Evolutionary conservation across 2,113 vertebrate genomes (phyloP), one percentile per base, ranked within the genome.

Genomic region (Excalfactoria chinensis): DNA sequence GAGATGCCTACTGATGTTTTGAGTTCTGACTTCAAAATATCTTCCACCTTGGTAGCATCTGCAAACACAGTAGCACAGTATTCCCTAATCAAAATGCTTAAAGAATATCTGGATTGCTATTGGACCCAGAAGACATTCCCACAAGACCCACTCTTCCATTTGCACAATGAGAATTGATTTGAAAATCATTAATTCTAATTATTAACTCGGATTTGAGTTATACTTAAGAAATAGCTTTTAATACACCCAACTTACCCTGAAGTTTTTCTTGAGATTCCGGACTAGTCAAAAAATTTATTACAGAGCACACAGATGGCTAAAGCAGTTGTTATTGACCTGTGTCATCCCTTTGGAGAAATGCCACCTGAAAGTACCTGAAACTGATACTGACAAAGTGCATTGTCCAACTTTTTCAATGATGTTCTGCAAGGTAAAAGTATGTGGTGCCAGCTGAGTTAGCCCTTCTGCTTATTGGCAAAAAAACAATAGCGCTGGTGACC

Each of bases 331-430:
- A 63, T 8, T 41, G 51, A 80, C 20, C 75, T 74, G 34, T 28
- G 32, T 63, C 81, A 74, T 44, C 44, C 64, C 48, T 89, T 74
- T 94, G 86, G 91, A 93, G 69, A 81, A 74, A 30, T 37, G 87
- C 75, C 94, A 88, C 66, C 40, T 64, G 2, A 49, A 90, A 82
- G 84, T 48, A 84, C 82, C 35, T 41, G 88, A 88, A 94, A 94
- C 53, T 21, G 77, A 91, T 83, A 88, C 0, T 0, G 75, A 44
- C 62, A 80, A 86, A 87, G 82, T 37, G 13, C 55, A 12, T 67
- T 69, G 66, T 73, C 83, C 69, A 77, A 8, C 63, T 81, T 95
- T 92, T 90, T 94, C 78, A 87, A 90, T 78, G 71, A 34, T 88
- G 30, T 56, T 79, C 88, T 85, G 70, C 60, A 89, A 77, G 68